Conservation (phyloP, 2,888 invertebrate species). For the Dryomyza anilis region DNA sequence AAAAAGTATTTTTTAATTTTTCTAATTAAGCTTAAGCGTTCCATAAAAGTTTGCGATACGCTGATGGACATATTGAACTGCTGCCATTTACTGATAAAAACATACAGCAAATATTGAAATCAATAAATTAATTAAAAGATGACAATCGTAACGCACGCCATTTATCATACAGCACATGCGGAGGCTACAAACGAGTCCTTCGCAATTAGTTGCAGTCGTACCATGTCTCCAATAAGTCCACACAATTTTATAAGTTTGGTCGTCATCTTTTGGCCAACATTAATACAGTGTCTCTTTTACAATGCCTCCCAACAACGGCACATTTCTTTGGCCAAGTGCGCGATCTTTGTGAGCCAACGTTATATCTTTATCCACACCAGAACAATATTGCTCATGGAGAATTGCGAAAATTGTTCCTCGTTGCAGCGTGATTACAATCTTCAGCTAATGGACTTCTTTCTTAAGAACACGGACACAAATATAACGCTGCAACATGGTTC, state of each 20-base stretch:
- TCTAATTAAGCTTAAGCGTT: too few relatives aligned
- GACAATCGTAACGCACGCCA: too few relatives aligned
- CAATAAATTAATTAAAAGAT: neutral
- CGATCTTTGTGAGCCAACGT: slow-evolving; percentile 36
- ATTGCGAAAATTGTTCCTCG: slow-evolving; percentile 27
- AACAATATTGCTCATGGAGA: slow-evolving; percentile 40
- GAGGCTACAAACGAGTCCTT: too few relatives aligned
- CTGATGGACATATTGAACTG: too few relatives aligned
- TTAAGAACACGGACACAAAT: slow-evolving; percentile 27
- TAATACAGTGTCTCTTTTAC: neutral
- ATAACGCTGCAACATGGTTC: slow-evolving; percentile 37
- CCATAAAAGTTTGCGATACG: too few relatives aligned
- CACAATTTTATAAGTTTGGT: neutral
- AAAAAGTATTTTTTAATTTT: too few relatives aligned
- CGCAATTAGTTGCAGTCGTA: neutral
- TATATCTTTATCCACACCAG: slow-evolving; percentile 39
- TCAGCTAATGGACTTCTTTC: slow-evolving; percentile 35
- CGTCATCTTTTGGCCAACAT: neutral
- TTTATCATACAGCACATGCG: too few relatives aligned
- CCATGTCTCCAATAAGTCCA: neutral
- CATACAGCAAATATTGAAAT: neutral
- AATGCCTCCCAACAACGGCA: slow-evolving; percentile 17
- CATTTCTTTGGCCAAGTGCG: slow-evolving; percentile 27
- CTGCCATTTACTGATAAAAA: too few relatives aligned
- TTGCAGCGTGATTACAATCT: slow-evolving; percentile 28